These are phyloP conservation scores for Salvelinus namaycush DNA, from an alignment of 2,113 vertebrate genomes.

Conservation along the genomic window DNA sequence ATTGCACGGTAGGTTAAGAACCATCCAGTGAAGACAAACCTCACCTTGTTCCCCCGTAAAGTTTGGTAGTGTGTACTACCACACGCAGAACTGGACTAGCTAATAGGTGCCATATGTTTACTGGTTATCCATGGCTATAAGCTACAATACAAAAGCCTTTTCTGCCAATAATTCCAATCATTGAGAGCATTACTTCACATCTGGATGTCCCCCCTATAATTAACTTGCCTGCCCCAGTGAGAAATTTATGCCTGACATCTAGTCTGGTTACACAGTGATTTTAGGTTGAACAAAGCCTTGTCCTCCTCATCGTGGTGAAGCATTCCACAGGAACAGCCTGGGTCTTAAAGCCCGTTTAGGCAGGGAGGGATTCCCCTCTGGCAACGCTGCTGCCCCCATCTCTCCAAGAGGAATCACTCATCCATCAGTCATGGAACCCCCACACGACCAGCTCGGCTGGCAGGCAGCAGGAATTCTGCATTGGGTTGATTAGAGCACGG, in stretches of 20 bases:
- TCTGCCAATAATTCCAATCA: too few relatives aligned
- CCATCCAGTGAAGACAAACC: too few relatives aligned
- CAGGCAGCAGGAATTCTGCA: constrained; percentile 5
- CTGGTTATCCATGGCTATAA: too few relatives aligned
- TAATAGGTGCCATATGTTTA: too few relatives aligned
- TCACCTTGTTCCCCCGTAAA: too few relatives aligned
- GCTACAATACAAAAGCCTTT: too few relatives aligned
- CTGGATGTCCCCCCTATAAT: neutral
- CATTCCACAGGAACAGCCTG: constrained; percentile 23
- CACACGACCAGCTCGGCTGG: neutral
- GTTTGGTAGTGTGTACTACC: too few relatives aligned
- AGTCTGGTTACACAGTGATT: constrained; percentile 7
- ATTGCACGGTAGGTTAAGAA: too few relatives aligned
- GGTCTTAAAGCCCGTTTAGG: constrained; percentile 25
- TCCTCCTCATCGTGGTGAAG: constrained; percentile 12
- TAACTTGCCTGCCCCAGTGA: neutral
- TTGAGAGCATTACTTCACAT: neutral
- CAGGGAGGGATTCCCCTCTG: constrained; percentile 24
- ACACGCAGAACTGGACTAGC: too few relatives aligned
- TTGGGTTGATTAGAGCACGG: too few relatives aligned
- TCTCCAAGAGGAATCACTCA: constrained; percentile 49
- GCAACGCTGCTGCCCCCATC: constrained; percentile 56
- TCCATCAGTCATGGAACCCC: constrained; percentile 47
- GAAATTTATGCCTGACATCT: constrained; percentile 11
- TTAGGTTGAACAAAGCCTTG: constrained; percentile 60